Conservation (phyloP, 2,888 invertebrate genomes). For the Drosophila demipolita region DNA sequence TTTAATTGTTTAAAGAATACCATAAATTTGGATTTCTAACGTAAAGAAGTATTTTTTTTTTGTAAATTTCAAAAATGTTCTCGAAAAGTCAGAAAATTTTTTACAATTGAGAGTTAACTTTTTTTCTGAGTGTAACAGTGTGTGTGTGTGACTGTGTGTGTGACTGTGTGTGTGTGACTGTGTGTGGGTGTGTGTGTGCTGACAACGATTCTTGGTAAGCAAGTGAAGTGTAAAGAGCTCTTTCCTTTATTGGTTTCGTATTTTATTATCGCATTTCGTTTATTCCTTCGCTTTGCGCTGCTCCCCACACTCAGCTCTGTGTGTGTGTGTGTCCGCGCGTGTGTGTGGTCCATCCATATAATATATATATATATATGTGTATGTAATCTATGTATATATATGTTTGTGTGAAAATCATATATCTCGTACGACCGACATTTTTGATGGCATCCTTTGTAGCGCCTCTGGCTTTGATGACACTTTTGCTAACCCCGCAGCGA, state of each 20-base stretch:
- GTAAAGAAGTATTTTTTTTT: background rate
- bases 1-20: no score
- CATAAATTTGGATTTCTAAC: no score
- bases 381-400: conserved; percentile 24
- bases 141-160: conserved; percentile 33
- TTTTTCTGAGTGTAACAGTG: background rate
- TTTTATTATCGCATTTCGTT: conserved; percentile 83
- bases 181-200: conserved; percentile 35
- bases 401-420: conserved; percentile 15
- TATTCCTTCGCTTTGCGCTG: conserved; percentile 67
- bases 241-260: conserved; percentile 84
- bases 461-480: conserved; percentile 81
- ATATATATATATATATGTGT: conserved; percentile 7
- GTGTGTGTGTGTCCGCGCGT: conserved; percentile 36
- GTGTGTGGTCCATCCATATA: conserved; percentile 54
- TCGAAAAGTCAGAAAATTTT: background rate
- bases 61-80: background rate
- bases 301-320: conserved; percentile 20
- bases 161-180: conserved; percentile 21
- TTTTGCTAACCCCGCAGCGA: conserved; percentile 45
- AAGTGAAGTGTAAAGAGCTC: conserved; percentile 84
- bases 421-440: conserved; percentile 53
- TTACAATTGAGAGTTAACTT: background rate
- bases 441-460: conserved; percentile 72
- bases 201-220: conserved; percentile 79